Conservation (phyloP, 2,113 vertebrate genomes). For the Gallinago undulata region DNA sequence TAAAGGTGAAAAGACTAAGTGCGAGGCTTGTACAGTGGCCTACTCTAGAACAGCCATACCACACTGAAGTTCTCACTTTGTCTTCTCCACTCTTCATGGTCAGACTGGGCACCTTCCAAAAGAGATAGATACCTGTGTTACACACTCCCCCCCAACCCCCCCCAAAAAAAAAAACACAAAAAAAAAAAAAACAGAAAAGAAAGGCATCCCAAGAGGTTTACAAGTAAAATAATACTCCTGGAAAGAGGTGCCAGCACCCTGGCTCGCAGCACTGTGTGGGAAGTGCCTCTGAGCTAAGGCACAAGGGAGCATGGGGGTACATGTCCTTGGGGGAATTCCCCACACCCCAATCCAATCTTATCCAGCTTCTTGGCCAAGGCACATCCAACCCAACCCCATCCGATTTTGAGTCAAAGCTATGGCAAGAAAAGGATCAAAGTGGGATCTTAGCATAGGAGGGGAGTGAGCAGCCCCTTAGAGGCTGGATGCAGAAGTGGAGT, state of each 20-base stretch:
- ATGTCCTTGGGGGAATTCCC: neutral
- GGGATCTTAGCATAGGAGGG: fast-evolving
- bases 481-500: neutral
- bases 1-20: neutral
- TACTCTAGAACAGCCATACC: neutral
- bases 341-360: neutral
- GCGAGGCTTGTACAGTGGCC: neutral
- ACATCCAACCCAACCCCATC: neutral
- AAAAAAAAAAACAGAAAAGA: neutral
- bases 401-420: neutral
- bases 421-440: neutral
- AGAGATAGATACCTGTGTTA: neutral
- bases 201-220: neutral
- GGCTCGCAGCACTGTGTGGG: neutral
- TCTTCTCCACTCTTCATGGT: neutral
- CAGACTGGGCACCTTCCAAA: neutral
- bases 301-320: fast-evolving
- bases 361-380: neutral
- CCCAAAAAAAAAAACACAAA: neutral
- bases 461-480: neutral
- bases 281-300: neutral
- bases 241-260: neutral
- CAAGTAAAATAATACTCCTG: neutral
- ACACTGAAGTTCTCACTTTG: neutral
- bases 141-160: no score